Evolutionary conservation across 2,888 invertebrate genomes (phyloP).

Genomic region (Unio pictorum): DNA sequence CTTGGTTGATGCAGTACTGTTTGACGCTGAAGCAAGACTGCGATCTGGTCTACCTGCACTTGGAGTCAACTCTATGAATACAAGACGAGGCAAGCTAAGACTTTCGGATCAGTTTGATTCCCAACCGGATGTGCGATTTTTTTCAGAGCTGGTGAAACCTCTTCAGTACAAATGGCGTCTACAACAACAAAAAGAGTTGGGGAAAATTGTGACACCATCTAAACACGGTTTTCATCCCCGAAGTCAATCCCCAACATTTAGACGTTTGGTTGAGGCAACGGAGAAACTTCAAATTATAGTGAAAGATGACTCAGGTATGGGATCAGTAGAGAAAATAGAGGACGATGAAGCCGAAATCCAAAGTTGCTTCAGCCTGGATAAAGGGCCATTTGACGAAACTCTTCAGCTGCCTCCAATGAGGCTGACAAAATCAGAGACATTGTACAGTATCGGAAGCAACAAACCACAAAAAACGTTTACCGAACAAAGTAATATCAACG

Average conservation of each 20-base stretch:
- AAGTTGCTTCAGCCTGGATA: slow-evolving; percentile 14
- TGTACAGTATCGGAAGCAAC: no score
- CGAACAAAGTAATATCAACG: no score
- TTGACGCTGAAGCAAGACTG: slow-evolving; percentile 31
- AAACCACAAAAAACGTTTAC: no score
- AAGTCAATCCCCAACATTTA: slow-evolving; percentile 57
- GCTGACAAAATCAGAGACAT: no score
- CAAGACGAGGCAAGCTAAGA: slow-evolving; percentile 9
- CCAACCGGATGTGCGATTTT: slow-evolving; percentile 36
- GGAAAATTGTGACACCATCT: slow-evolving; percentile 46
- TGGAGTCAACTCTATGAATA: slow-evolving; percentile 31
- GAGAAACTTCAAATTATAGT: slow-evolving; percentile 41
- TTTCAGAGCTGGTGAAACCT: slow-evolving; percentile 47
- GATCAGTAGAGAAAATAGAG: slow-evolving; percentile 2
- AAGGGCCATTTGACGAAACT: no score
- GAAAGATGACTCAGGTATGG: slow-evolving; percentile 9
- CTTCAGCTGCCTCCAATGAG: no score
- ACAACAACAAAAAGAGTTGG: slow-evolving; percentile 25
- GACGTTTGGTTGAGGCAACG: slow-evolving; percentile 46
- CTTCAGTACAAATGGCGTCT: slow-evolving; percentile 41
- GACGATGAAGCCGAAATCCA: slow-evolving; percentile 15
- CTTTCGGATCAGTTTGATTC: slow-evolving; percentile 18
- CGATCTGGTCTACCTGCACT: slow-evolving; percentile 33
- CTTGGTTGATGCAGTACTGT: slow-evolving; percentile 25
- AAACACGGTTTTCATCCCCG: slow-evolving; percentile 55